Evolutionary conservation across 2,113 vertebrate species (phyloP).

Genomic region (Hymenochirus boettgeri): DNA sequence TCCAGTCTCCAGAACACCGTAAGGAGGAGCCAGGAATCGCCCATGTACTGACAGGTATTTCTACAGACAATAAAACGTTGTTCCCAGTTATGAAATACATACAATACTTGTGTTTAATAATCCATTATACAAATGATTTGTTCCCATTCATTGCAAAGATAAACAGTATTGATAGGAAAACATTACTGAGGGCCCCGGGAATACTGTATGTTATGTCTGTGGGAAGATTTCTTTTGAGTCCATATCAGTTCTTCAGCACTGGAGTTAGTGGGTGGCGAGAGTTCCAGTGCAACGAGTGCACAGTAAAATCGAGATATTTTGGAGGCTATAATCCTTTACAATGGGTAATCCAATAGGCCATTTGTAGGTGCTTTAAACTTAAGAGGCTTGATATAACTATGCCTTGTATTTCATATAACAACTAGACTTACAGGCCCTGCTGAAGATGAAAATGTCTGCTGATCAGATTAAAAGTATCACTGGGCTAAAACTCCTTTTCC

Average conservation of each 20-base stretch:
- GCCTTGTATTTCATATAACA: background rate
- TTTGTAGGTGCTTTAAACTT: constrained; percentile 1
- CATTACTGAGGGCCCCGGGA: too few relatives aligned
- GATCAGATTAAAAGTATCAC: too few relatives aligned
- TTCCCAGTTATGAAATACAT: too few relatives aligned
- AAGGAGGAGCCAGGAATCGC: constrained; percentile 88
- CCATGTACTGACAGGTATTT: constrained; percentile 93
- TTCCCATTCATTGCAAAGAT: too few relatives aligned
- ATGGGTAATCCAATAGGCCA: constrained; percentile 24
- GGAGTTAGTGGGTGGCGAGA: too few relatives aligned
- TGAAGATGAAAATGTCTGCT: background rate
- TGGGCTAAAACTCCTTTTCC: too few relatives aligned
- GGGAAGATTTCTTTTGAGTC: too few relatives aligned
- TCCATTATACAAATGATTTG: too few relatives aligned
- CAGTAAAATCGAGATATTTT: constrained; percentile 22
- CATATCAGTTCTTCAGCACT: too few relatives aligned
- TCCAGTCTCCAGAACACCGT: constrained; percentile 92
- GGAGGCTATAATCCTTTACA: constrained; percentile 27
- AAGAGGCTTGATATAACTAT: background rate
- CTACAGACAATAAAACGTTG: constrained; percentile 61
- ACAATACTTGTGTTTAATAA: too few relatives aligned
- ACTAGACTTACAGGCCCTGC: background rate
- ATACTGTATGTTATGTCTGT: too few relatives aligned
- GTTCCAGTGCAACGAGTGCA: background rate
- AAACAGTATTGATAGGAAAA: too few relatives aligned